Conservation (phyloP, 2,797 vertebrate genomes). For the Cyclura pinguis region DNA sequence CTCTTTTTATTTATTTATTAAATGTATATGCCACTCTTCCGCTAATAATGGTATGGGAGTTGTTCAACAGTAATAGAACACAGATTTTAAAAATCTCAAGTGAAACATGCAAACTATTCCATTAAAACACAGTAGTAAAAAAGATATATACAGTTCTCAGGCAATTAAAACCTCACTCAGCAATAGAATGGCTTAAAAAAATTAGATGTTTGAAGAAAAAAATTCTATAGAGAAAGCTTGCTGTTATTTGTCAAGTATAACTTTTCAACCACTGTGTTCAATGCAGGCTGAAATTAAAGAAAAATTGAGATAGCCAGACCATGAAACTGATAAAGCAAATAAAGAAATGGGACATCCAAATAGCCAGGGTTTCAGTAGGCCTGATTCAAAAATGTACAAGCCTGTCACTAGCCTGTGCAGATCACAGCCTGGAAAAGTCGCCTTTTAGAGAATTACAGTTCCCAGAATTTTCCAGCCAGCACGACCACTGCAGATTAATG, state of each 20-base stretch:
- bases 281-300: neutral
- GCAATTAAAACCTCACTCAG: neutral
- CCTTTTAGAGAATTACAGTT: too few relatives aligned
- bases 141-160: neutral
- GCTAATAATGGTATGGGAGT: neutral
- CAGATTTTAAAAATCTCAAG: neutral
- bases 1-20: neutral
- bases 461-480: too few relatives aligned
- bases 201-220: neutral
- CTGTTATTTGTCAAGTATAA: neutral
- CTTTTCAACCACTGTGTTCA: too few relatives aligned
- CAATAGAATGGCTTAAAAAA: neutral
- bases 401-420: neutral
- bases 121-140: neutral
- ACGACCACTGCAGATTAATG: too few relatives aligned
- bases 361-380: neutral
- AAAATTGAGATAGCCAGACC: neutral
- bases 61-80: neutral
- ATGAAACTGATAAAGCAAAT: neutral
- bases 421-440: neutral
- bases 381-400: neutral
- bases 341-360: neutral
- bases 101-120: neutral
- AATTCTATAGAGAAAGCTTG: neutral
- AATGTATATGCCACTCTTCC: neutral